Conservation (phyloP, 2,888 invertebrate species). For the Plusia festucae region DNA sequence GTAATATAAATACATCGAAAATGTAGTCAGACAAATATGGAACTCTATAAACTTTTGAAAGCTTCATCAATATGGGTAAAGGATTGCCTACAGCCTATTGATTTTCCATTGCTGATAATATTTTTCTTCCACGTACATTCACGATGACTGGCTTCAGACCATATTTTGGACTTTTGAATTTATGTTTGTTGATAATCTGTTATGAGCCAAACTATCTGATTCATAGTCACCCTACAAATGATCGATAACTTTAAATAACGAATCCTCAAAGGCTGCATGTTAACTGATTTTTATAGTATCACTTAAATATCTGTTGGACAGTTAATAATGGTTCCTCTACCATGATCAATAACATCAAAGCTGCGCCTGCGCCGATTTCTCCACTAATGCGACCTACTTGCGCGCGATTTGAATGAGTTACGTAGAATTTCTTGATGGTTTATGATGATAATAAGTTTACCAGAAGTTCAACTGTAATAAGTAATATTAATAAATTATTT, state of each 20-base stretch:
- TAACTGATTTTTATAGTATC: constrained; percentile 2
- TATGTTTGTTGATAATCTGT: too few species aligned
- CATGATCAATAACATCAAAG: constrained; percentile 56
- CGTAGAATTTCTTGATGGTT: constrained; percentile 7
- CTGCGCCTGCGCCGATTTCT: constrained; percentile 45
- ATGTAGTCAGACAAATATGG: too few species aligned
- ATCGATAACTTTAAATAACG: neutral
- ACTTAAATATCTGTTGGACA: neutral
- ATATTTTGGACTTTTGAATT: too few species aligned
- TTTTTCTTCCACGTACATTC: too few species aligned
- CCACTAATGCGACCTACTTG: constrained; percentile 56
- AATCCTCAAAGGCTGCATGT: neutral
- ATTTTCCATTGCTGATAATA: too few species aligned
- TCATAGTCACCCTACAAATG: neutral
- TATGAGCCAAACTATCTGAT: neutral
- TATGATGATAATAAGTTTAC: neutral
- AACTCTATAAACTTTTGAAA: too few species aligned
- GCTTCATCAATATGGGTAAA: too few species aligned
- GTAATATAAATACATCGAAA: too few species aligned
- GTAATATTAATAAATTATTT: too few species aligned
- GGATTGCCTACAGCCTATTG: too few species aligned
- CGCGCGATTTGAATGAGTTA: constrained; percentile 51
- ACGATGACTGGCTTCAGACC: too few species aligned
- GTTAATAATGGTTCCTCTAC: constrained; percentile 31
- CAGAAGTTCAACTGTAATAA: too few species aligned